Percentiles rank a stretch among this genome's conserved stretches.
These are phyloP conservation scores for Eptesicus fuscus DNA, from an alignment of 2,113 vertebrate genomes.

Conservation along the genomic window DNA sequence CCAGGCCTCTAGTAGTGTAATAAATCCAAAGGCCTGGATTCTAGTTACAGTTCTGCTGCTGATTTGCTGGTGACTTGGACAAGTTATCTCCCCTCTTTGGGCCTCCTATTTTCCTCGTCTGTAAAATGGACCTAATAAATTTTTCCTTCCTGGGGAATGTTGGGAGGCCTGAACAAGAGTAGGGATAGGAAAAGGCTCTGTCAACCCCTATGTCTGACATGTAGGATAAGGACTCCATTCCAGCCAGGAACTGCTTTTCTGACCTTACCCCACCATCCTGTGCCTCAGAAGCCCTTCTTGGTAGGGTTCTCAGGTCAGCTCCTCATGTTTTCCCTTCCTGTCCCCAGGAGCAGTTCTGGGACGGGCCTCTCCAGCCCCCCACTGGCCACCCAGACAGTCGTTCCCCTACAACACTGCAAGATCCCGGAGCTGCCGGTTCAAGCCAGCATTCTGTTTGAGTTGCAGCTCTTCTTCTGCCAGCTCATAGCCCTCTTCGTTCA, in stretches of 20 bases:
- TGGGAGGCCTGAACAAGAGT: neutral
- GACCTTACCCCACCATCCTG: neutral
- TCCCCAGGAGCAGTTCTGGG: conserved; percentile 92
- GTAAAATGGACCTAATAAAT: neutral
- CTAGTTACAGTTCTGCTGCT: neutral
- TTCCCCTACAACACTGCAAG: conserved; percentile 95
- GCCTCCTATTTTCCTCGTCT: neutral
- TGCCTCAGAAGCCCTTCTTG: neutral
- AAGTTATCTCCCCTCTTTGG: neutral
- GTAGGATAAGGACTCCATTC: neutral
- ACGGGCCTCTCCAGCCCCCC: conserved; percentile 95
- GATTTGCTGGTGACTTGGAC: neutral
- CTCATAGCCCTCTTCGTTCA: conserved; percentile 96
- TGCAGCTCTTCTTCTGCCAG: conserved; percentile 98
- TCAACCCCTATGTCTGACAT: neutral
- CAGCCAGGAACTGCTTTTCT: neutral
- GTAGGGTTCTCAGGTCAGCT: neutral
- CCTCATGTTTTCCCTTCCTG: neutral
- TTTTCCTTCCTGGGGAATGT: neutral
- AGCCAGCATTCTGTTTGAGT: conserved; percentile 92
- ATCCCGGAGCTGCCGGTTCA: conserved; percentile 96
- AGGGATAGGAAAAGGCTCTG: conserved; percentile 1
- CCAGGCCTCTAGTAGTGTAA: neutral
- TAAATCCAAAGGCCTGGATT: neutral
- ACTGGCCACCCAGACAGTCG: conserved; percentile 92